phyloP scores from a whole-genome alignment of 2,797 vertebrate genomes.

The Anguilla pacifica region DNA sequence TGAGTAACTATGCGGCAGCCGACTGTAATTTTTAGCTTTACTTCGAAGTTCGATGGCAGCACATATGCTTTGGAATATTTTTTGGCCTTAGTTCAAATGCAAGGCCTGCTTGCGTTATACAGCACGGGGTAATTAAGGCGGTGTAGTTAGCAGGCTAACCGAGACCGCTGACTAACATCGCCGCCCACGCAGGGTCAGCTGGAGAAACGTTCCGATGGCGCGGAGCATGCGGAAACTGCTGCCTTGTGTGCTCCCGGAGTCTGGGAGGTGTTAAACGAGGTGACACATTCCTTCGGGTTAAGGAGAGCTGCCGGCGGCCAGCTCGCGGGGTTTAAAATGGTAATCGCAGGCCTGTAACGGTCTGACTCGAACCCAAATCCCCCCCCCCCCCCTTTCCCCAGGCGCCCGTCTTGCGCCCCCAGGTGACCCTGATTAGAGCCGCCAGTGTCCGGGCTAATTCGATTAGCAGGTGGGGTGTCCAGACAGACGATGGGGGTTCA shows the following conservation, averaged over 20 bases:
- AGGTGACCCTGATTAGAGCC: background rate
- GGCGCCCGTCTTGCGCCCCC: background rate
- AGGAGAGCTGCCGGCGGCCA: background rate
- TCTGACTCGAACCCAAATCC: background rate
- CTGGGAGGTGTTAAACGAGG: conserved; percentile 29
- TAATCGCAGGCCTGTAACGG: conserved; percentile 29
- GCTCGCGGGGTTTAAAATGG: conserved; percentile 25
- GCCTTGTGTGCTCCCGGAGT: conserved; percentile 32
- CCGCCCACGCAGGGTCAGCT: background rate
- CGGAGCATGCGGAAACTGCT: background rate
- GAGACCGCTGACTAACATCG: background rate
- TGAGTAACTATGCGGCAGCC: background rate
- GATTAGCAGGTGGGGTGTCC: conserved; percentile 9
- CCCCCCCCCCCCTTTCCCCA: background rate
- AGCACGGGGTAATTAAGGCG: background rate
- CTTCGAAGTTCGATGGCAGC: background rate
- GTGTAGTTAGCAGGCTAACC: background rate
- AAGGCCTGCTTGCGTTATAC: background rate
- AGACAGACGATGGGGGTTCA: background rate
- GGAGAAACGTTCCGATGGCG: background rate
- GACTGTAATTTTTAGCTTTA: background rate
- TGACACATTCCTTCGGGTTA: conserved; percentile 34
- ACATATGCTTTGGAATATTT: conserved; percentile 4
- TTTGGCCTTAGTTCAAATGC: conserved; percentile 8
- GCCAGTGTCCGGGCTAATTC: conserved; percentile 3